Evolutionary conservation across 2,797 vertebrate genomes (phyloP), one percentile per base, ranked within the genome.

Genomic region (Rhinogobio ventralis): DNA sequence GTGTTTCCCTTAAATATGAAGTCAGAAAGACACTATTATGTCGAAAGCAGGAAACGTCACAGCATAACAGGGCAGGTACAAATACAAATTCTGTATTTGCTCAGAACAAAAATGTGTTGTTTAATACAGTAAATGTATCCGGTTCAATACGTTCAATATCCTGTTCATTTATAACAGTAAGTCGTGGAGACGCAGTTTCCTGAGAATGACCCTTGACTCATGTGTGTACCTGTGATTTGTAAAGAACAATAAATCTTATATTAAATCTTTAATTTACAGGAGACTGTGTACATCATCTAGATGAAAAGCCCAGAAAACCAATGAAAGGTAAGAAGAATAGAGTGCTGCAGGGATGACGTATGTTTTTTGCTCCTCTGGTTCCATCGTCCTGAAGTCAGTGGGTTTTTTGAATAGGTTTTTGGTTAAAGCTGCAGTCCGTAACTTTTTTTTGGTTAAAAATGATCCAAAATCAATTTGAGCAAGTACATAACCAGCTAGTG

Each of bases 231-330:
- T 20, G 25, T 64, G 25, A 30, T 13, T n/a, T 64, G 17, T 20
- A 15, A 75, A 17, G 13, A 42, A 36, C 15, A 78, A 7, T 78
- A 45, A 2, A 20, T 7, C n/a, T 76, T 1, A 57, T 57, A 8
- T 1, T 36, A 11, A 72, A 62, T 82, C 7, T 62, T 74, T 42
- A 42, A 9, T 42, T 76, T 45, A 11, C 46, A 83, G 82, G 82
- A 68, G 82, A 83, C 25, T 83, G 82, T 6, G n/a, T 51, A 14
- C 46, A 83, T 42, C 25, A 68, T 15, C 0, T 55, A 53, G 49
- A 68, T 0, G 73, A 68, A 77, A 83, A 14, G 5, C 33, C 73
- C 49, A 28, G 2, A 11, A 77, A 55, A 55, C 49, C 30, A 57
- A 10, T 20, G 0, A 66, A 30, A 83, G 82, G 82, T 83, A 64